Percentiles rank a stretch among this genome's conserved stretches.
phyloP scores from a whole-genome alignment of 2,888 invertebrate genomes.

The Pterobdella sp. region DNA sequence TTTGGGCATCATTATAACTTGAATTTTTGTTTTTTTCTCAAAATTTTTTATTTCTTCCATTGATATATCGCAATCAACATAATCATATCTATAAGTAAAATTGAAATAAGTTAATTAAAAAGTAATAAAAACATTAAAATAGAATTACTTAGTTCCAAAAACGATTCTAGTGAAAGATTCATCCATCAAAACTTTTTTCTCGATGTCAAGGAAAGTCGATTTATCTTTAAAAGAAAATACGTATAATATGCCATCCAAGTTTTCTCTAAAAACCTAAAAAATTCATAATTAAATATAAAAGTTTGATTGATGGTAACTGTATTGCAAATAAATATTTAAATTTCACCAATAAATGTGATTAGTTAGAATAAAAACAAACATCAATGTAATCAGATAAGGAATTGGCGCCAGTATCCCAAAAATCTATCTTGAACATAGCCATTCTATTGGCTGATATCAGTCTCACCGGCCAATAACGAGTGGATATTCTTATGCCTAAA shows the following conservation, averaged over 20 bases:
- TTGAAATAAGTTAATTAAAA: neutral
- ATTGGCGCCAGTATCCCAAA: conserved; percentile 21
- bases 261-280: conserved; percentile 22
- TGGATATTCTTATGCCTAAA: conserved; percentile 17
- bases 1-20: conserved; percentile 7
- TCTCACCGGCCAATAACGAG: conserved; percentile 24
- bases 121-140: neutral
- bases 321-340: neutral
- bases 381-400: conserved; percentile 1
- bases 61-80: conserved; percentile 12
- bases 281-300: neutral
- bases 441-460: neutral
- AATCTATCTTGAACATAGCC: conserved; percentile 20
- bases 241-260: conserved; percentile 22
- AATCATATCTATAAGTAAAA: conserved; percentile 12
- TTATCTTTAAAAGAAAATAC: conserved; percentile 27
- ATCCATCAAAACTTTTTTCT: conserved; percentile 18
- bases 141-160: conserved; percentile 20
- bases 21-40: conserved; percentile 1
- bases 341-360: neutral
- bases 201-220: conserved; percentile 23
- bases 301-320: neutral
- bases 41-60: conserved; percentile 25
- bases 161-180: conserved; percentile 17
- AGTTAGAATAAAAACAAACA: neutral